A percentile compares a stretch with the other conserved stretches of the same genome.
These are phyloP conservation scores for Nephrotoma appendiculata DNA, from an alignment of 2,888 invertebrate species.

Conservation along the genomic window DNA sequence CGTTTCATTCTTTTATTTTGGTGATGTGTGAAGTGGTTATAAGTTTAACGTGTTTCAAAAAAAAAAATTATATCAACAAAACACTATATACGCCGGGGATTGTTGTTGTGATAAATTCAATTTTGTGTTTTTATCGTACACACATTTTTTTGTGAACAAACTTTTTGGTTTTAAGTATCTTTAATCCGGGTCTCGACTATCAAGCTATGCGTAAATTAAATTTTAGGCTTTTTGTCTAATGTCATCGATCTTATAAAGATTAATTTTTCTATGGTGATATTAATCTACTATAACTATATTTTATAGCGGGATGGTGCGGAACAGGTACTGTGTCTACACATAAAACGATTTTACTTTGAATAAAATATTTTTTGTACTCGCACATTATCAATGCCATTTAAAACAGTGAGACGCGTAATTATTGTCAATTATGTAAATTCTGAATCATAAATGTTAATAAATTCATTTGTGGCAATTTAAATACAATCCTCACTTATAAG, in stretches of 20 bases:
- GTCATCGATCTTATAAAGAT: neutral
- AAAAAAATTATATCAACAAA: neutral
- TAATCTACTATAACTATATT: neutral
- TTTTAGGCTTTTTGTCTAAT: neutral
- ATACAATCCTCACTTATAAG: neutral
- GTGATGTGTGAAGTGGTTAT: neutral
- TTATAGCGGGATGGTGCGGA: neutral
- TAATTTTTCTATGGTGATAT: neutral
- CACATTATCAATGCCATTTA: too few species aligned
- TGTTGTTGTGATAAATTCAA: neutral
- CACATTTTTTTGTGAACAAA: neutral
- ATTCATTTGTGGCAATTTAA: neutral
- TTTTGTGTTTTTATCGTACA: neutral
- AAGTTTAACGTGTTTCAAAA: neutral
- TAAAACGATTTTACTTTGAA: neutral
- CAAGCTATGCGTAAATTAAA: neutral
- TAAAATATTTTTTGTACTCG: too few species aligned
- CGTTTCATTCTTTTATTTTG: neutral
- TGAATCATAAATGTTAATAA: neutral
- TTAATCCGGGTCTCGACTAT: neutral
- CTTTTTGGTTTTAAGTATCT: neutral
- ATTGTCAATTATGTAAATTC: neutral
- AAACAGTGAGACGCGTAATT: neutral
- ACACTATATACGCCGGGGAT: neutral
- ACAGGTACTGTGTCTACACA: neutral